Conservation (phyloP, 2,113 vertebrate species). For the Alethe diademata region DNA sequence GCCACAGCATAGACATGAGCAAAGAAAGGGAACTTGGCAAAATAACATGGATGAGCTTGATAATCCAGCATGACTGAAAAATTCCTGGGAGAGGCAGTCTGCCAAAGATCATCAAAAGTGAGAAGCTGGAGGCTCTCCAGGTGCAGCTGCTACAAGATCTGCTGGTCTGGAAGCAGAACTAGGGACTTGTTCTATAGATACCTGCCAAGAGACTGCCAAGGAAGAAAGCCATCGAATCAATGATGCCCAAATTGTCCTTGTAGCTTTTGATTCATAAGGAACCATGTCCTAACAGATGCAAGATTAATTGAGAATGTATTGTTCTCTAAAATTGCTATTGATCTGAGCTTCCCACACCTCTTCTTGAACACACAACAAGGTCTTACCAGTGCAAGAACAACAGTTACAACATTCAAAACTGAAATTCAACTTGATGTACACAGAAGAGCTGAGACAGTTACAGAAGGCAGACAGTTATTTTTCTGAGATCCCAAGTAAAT, state of each 20-base stretch:
- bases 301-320: constrained; percentile 69
- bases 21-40: constrained; percentile 62
- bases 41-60: constrained; percentile 64
- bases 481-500: constrained; percentile 56
- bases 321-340: constrained; percentile 64
- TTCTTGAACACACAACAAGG: constrained; percentile 48
- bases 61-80: constrained; percentile 70
- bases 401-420: constrained; percentile 24
- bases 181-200: constrained; percentile 66
- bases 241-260: constrained; percentile 65
- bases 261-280: constrained; percentile 64
- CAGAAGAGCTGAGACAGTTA: constrained; percentile 45
- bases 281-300: constrained; percentile 63
- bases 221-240: constrained; percentile 62
- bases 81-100: constrained; percentile 66
- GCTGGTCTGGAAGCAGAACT: constrained; percentile 62
- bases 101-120: constrained; percentile 70
- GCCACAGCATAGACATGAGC: constrained; percentile 53
- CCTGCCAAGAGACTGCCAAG: constrained; percentile 65
- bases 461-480: constrained; percentile 52
- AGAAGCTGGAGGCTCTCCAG: constrained; percentile 68
- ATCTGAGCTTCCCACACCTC: constrained; percentile 54
- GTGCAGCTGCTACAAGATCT: constrained; percentile 71
- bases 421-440: constrained; percentile 52
- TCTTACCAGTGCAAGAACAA: constrained; percentile 55